Evolutionary conservation across 1,140 invertebrate genomes (phyloP).

Genomic region (Halyomorpha halys): DNA sequence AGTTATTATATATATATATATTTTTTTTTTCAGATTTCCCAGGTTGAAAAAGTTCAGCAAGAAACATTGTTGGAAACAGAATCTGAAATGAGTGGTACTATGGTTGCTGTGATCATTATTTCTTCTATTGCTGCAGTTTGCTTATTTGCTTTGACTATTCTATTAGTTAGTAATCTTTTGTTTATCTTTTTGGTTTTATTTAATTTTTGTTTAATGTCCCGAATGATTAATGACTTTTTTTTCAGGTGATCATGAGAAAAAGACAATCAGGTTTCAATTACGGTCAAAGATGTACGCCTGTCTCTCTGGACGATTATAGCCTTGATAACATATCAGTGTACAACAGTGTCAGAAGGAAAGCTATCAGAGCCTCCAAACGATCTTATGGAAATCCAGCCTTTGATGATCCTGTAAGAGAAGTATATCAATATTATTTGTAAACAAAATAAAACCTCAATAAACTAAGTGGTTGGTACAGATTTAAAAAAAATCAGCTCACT

Average conservation of each 20-base stretch:
- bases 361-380: conserved; percentile 61
- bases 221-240: neutral
- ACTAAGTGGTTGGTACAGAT: too few species aligned
- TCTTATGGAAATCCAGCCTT: conserved; percentile 88
- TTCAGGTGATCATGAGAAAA: conserved; percentile 56
- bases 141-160: conserved; percentile 50
- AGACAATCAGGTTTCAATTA: conserved; percentile 58
- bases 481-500: too few species aligned
- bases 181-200: neutral
- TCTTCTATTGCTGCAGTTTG: conserved; percentile 43
- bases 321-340: conserved; percentile 79
- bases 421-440: too few species aligned
- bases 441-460: too few species aligned
- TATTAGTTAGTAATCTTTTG: conserved; percentile 48
- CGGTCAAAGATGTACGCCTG: conserved; percentile 73
- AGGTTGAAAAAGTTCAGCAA: conserved; percentile 11
- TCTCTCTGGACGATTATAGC: conserved; percentile 77
- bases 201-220: neutral
- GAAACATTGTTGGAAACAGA: conserved; percentile 7
- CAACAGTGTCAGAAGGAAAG: conserved; percentile 59
- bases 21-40: conserved; percentile 16
- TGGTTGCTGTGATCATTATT: conserved; percentile 43
- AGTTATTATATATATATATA: neutral
- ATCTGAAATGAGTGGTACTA: conserved; percentile 25
- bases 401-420: conserved; percentile 62